Base-by-base conservation (phyloP, 2,113 vertebrate genomes). In the Laticauda laticaudata region DNA sequence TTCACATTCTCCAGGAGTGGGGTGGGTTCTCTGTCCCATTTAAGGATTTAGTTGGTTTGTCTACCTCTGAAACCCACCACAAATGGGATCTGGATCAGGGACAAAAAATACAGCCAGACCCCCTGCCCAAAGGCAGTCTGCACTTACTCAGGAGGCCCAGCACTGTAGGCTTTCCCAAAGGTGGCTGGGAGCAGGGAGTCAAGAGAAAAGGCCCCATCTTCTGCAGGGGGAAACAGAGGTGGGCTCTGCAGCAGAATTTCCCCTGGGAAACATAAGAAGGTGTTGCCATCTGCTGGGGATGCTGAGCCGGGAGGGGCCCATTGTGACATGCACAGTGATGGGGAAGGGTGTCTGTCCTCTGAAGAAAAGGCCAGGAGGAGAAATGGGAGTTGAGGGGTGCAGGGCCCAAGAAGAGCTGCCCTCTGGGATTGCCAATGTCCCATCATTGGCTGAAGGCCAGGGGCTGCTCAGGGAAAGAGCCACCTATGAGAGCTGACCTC, bases 341-440 rank as follows among this genome's bases (percentile, higher is more conserved):
- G 81, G 34, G 21, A 69, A n/a, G 75, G 34, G 7, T 24, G 10
- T 9, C 29, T 90, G 39, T 26, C 57, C 87, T n/a, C 59, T 55
- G 59, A 53, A 55, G 7, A 23, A 91, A 54, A 55, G 9, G 26
- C 15, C 34, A 45, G 54, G 12, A 23, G n/a, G n/a, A 48, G 69
- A 59, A 45, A 14, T 81, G 53, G 92, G 59, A 75, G 61, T 1
- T 1, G 2, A 75, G 53, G 88, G 18, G 7, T 5, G 18, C 20
- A 12, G 75, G 57, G 75, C 55, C 39, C 53, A 39, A 85, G 87
- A 26, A 86, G 55, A 51, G 15, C 75, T 90, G 45, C 45, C 81
- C 88, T 51, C 86, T 39, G 34, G 86, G 29, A 20, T 53, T 87
- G 88, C 92, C 88, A 93, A 90, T 93, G 54, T 93, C 64, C 88